A percentile compares a stretch with the other conserved stretches of the same genome.
These are phyloP conservation scores for Thomomys bottae DNA, from an alignment of 2,113 vertebrate genomes.

Conservation along the genomic window DNA sequence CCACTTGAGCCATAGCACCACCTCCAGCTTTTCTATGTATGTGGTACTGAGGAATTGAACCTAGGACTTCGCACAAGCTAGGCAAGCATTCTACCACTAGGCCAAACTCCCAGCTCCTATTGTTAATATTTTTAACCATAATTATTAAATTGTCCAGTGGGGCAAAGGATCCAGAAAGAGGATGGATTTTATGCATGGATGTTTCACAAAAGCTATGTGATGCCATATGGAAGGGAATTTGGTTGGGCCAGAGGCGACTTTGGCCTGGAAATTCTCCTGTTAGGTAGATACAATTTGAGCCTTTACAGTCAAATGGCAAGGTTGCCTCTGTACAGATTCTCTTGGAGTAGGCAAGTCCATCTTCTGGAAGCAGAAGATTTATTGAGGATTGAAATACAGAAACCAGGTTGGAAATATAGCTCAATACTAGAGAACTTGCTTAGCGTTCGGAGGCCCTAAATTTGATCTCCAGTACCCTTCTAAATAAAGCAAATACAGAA, in stretches of 20 bases:
- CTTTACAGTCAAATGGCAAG: background rate
- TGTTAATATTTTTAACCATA: background rate
- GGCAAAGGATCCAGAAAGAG: background rate
- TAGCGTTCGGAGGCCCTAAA: background rate
- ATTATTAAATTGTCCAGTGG: background rate
- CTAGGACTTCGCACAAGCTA: no score
- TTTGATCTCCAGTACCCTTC: background rate
- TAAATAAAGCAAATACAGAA: background rate
- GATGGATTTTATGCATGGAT: background rate
- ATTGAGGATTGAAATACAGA: background rate
- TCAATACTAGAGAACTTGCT: background rate
- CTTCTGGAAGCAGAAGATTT: background rate
- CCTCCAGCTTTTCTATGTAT: no score
- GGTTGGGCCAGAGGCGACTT: background rate
- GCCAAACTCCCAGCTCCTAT: no score
- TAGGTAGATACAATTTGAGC: background rate
- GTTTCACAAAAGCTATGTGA: background rate
- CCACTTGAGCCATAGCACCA: no score
- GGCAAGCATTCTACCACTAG: no score
- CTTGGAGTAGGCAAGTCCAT: background rate
- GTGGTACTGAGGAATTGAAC: no score
- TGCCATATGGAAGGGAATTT: background rate
- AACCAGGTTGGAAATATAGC: background rate
- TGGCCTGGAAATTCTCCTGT: background rate
- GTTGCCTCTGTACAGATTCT: background rate